phyloP scores from a whole-genome alignment of 1,140 invertebrate species.

The Neelides sp. region DNA sequence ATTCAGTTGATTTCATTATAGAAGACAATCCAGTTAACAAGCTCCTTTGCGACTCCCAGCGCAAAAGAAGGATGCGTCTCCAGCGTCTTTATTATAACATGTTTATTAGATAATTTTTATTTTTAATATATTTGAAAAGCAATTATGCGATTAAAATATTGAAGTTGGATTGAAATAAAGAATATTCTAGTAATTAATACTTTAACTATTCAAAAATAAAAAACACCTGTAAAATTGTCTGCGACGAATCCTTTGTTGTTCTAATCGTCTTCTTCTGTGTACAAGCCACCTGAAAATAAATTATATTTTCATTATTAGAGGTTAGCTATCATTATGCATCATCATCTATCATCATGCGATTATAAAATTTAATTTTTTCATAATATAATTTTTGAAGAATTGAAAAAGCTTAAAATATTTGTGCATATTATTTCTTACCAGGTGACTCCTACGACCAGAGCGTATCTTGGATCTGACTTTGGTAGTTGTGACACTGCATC shows the following conservation, averaged over 20 bases:
- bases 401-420: not conserved
- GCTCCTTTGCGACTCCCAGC: conserved; percentile 4
- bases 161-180: no score
- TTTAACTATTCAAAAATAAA: no score
- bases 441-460: conserved; percentile 14
- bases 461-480: conserved; percentile 25
- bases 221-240: conserved; percentile 27
- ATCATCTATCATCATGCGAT: conserved; percentile 6
- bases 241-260: conserved; percentile 18
- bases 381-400: not conserved
- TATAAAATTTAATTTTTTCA: not conserved
- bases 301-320: no score
- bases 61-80: conserved; percentile 16
- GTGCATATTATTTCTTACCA: no score
- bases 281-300: conserved; percentile 29
- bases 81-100: no score
- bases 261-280: conserved; percentile 19
- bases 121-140: no score
- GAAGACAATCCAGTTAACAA: conserved; percentile 4
- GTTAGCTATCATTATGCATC: no score
- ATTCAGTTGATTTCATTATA: conserved; percentile 5
- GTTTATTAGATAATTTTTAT: no score
- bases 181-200: no score
- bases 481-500: conserved; percentile 18
- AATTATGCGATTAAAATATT: no score